Base-by-base conservation (phyloP, 2,797 vertebrate genomes). In the Myotis pilosus region DNA sequence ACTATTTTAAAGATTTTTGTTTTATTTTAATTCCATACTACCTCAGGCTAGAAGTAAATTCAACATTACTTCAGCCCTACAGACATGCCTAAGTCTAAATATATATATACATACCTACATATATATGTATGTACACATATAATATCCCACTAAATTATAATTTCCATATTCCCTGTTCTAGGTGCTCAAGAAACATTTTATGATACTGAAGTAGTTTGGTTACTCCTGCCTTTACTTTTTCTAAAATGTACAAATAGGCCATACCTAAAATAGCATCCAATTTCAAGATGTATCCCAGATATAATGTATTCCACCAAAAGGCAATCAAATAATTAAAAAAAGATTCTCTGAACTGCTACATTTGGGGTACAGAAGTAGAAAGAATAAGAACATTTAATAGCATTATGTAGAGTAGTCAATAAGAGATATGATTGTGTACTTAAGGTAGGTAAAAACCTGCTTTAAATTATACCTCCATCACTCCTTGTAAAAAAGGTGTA, bases 251-350 rank as follows among this genome's bases (percentile, higher is more conserved):
- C 13, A 84, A 80, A 92, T 3, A 78, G 0, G 8, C 74, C 47
- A 78, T 30, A 92, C 9, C n/a, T 79, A n/a, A 86, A 82, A 92
- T 83, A 10, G 22, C 51, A 94, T 80, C 23, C 12, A 81, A 84
- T 91, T 93, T 96, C 41, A 94, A 87, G 89, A 94, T 28, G 25
- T 22, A 69, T 36, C 62, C 49, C 19, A 30, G 80, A 74, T 85
- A 64, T 10, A 51, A 78, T 62, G 30, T 51, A 78, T 49, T 60
- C 81, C 62, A 93, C 28, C 75, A 85, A 89, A 30, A 55, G 53
- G 41, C 38, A 86, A 92, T 86, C 20, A 81, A 88, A 83, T 36
- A 57, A 84, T 22, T 94, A 74, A 89, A 94, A 94, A 88, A 94
- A 79, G 20, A 55, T 30, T 83, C 64, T 78, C 44, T 88, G 15